Evolutionary conservation across 2,797 vertebrate genomes (phyloP), one percentile per base, ranked within the genome.

Genomic region (Muscicapa striata): DNA sequence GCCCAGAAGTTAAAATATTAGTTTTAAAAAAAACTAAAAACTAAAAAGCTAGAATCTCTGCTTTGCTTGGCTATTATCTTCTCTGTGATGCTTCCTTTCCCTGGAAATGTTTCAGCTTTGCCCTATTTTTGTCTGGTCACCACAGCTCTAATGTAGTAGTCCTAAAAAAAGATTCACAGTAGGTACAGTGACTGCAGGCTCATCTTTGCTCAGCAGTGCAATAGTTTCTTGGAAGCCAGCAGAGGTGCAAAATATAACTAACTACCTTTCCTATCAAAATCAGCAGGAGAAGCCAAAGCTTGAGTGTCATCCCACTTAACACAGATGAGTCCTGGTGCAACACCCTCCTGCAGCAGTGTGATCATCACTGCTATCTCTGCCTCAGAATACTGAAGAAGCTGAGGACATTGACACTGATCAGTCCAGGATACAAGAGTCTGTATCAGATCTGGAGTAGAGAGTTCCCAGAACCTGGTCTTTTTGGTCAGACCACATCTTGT

Each of bases 91-190:
- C 38, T 67, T 84, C 41, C 54, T 90, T 84, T 93, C 80, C 61
- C 77, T 93, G 80, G 67, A 93, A 88, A 41, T 27, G 15, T 61
- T 93, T 90, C 93, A 94, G 83, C 76, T 90, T 38, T 91, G 87
- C 62, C 73, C 90, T 94, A 78, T 76, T 94, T 91, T 90, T 26
- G 46, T 48, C 88, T 76, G 83, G 91, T 90, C 94, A 95, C 90
- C 85, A 73, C 26, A 7, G 79, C 76, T 94, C 64, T 84, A 78
- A 94, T 59, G 90, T 86, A 90, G 94, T 48, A 88, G 83, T 84
- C 73, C 93, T 93, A 96, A 96, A 93, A 95, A 93, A 94, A 96
- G 94, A 67, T 94, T 69, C 94, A 66, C 87, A 90, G 93, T 95
- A 90, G 94, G 94, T 84, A 75, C 69, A 84, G 73, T 2, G 26